Evolutionary conservation across 2,797 vertebrate species (phyloP).

Genomic region (Rousettus madagascariensis): DNA sequence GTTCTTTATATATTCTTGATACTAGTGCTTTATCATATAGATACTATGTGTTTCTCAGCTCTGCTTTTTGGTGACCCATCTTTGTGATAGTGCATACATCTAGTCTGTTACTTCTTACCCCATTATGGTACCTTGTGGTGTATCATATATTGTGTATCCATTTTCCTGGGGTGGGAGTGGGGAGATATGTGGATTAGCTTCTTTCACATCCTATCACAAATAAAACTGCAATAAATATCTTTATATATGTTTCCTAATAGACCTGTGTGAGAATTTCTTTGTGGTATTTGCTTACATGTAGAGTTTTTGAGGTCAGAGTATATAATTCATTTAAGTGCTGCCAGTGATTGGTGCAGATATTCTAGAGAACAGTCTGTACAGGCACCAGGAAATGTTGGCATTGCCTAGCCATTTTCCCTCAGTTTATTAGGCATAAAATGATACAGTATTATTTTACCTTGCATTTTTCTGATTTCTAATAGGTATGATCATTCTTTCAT

Average conservation of each 20-base stretch:
- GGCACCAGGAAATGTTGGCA: not conserved
- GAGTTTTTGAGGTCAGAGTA: not conserved
- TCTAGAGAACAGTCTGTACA: not conserved
- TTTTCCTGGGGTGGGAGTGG: not conserved
- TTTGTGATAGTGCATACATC: not conserved
- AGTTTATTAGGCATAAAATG: not conserved
- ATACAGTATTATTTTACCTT: not conserved
- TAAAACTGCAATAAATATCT: not conserved
- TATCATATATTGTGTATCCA: not conserved
- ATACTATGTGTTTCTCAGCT: not conserved
- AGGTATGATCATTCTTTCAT: not conserved
- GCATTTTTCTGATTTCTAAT: not conserved
- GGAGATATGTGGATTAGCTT: not conserved
- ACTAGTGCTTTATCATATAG: too few relatives aligned
- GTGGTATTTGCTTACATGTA: not conserved
- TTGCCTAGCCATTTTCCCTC: not conserved
- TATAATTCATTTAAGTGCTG: not conserved
- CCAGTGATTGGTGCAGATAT: not conserved
- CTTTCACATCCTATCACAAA: not conserved
- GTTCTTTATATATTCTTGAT: too few relatives aligned
- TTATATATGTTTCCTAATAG: not conserved
- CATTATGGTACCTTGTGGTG: too few relatives aligned
- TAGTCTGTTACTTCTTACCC: not conserved
- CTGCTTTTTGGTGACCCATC: not conserved
- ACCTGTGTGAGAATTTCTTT: not conserved